These are phyloP conservation scores for Pelobates cultripes DNA, from an alignment of 2,797 vertebrate genomes.

Conservation along the genomic window DNA sequence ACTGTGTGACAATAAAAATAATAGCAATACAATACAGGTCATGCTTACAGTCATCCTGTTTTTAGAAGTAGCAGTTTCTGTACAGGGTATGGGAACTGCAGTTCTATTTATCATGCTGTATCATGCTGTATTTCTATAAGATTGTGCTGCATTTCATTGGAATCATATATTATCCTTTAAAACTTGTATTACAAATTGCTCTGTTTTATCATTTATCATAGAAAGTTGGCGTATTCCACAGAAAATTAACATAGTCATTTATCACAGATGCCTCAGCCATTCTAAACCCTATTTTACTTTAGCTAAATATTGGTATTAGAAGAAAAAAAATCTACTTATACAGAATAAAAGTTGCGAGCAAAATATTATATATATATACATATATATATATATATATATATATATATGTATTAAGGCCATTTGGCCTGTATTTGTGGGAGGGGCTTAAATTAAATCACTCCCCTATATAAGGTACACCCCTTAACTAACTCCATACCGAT, in stretches of 20 bases:
- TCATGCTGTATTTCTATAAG: slow-evolving; percentile 61
- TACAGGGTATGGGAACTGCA: slow-evolving; percentile 18
- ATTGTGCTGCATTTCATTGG: slow-evolving; percentile 66
- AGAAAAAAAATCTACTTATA: background rate
- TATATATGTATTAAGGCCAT: too few relatives aligned
- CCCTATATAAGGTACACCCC: too few relatives aligned
- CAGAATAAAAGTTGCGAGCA: too few relatives aligned
- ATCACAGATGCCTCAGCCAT: slow-evolving; percentile 16
- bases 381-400: too few relatives aligned
- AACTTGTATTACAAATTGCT: slow-evolving; percentile 62
- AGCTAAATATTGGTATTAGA: too few relatives aligned
- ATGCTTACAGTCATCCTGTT: background rate
- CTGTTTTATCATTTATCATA: slow-evolving; percentile 39
- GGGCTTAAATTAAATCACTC: too few relatives aligned
- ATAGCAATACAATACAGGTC: slow-evolving; percentile 26
- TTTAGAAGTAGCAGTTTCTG: slow-evolving; percentile 17
- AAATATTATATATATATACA: too few relatives aligned
- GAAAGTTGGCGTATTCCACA: slow-evolving; percentile 37
- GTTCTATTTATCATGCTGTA: slow-evolving; percentile 65
- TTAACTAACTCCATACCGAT: too few relatives aligned
- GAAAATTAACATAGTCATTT: slow-evolving; percentile 45
- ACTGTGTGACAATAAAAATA: slow-evolving; percentile 24
- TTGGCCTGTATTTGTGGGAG: too few relatives aligned
- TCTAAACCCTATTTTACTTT: background rate
- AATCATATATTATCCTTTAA: slow-evolving; percentile 75